Conservation (phyloP, 1,140 invertebrate species). For the Papilio machaon region DNA sequence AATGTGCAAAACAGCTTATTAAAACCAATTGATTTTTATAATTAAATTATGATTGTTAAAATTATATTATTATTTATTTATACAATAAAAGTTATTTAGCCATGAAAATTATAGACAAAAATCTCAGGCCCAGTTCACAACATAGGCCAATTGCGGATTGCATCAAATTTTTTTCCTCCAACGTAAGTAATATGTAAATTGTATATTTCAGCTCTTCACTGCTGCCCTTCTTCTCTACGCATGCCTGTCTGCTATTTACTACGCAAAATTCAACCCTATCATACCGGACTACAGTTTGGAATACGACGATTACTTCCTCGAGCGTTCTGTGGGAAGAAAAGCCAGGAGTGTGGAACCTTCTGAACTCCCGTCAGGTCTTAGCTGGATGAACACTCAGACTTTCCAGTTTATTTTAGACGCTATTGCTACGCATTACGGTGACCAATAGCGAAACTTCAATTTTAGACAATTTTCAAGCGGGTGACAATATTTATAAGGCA, state of each 20-base stretch:
- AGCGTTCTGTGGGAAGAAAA: slow-evolving; percentile 79
- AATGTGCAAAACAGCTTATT: not conserved
- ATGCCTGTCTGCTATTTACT: slow-evolving; percentile 91
- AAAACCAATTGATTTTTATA: not conserved
- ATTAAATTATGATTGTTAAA: no score
- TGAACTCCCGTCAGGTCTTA: slow-evolving; percentile 72
- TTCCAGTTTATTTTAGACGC: slow-evolving; percentile 79
- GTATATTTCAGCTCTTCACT: slow-evolving; percentile 86
- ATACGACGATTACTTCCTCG: slow-evolving; percentile 87
- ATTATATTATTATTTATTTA: no score
- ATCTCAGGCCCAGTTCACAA: no score
- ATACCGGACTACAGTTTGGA: slow-evolving; percentile 87
- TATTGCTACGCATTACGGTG: slow-evolving; percentile 67
- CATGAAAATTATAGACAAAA: no score
- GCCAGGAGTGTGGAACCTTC: slow-evolving; percentile 69
- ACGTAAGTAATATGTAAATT: not conserved
- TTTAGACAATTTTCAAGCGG: slow-evolving; percentile 34
- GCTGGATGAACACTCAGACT: slow-evolving; percentile 73
- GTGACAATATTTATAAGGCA: slow-evolving; percentile 51
- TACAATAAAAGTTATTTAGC: no score
- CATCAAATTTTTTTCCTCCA: no score
- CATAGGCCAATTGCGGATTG: no score
- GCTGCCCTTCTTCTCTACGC: slow-evolving; percentile 90
- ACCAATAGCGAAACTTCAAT: slow-evolving; percentile 50
- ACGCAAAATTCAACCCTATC: slow-evolving; percentile 91